Evolutionary conservation across 2,113 vertebrate genomes (phyloP).

Genomic region (Hippocampus abdominalis): DNA sequence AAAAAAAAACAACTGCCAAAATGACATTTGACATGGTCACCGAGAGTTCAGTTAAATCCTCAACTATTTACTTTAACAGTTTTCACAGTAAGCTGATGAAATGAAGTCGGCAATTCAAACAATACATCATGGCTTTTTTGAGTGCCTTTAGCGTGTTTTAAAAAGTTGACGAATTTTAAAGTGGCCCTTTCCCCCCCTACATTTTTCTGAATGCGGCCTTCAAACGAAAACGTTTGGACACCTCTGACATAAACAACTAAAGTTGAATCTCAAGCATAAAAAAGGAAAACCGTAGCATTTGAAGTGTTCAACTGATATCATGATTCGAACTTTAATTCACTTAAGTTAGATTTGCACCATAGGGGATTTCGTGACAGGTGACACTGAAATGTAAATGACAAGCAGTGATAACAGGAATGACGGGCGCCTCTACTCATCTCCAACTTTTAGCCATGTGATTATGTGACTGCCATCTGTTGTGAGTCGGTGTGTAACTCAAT

Average conservation of each 20-base stretch:
- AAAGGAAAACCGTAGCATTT: background rate
- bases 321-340: background rate
- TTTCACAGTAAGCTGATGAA: too few relatives aligned
- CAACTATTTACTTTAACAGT: too few relatives aligned
- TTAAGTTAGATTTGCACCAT: background rate
- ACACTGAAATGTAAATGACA: constrained; percentile 1
- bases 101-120: too few relatives aligned
- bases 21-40: too few relatives aligned
- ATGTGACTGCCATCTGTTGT: background rate
- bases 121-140: too few relatives aligned
- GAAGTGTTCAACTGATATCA: background rate
- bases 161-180: too few relatives aligned
- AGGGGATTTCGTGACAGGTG: background rate
- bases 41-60: too few relatives aligned
- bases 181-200: too few relatives aligned
- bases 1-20: too few relatives aligned
- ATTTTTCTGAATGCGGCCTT: too few relatives aligned
- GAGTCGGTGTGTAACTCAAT: background rate
- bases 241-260: background rate
- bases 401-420: background rate
- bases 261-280: background rate
- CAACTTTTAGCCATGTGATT: background rate
- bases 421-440: background rate
- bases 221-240: too few relatives aligned
- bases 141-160: too few relatives aligned